Percentiles rank a stretch among this genome's conserved stretches.
Conservation (phyloP, 2,888 invertebrate genomes). For the Drosophila basisetae region DNA sequence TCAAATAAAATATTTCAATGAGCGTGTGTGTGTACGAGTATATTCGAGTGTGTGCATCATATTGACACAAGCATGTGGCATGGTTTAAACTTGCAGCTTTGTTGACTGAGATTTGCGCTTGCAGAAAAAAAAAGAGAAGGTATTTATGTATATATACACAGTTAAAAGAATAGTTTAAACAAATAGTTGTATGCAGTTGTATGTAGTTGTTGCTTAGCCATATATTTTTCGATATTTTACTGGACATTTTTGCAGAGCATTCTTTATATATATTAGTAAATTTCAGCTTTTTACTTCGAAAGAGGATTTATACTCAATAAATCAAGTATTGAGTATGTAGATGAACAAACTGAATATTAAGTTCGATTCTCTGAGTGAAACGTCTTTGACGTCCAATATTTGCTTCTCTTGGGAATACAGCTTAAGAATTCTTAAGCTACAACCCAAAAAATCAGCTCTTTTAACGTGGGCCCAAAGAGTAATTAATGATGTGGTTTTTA, state of each 20-base stretch:
- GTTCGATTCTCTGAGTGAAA: neutral
- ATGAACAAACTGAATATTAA: neutral
- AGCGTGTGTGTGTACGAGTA: neutral
- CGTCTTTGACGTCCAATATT: too few species aligned
- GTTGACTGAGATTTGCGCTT: conserved; percentile 36
- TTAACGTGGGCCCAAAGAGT: neutral
- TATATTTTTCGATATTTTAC: neutral
- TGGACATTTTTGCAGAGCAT: neutral
- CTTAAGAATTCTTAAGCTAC: neutral
- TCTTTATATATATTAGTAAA: neutral
- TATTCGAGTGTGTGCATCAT: conserved; percentile 23
- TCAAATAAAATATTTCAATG: conserved; percentile 57
- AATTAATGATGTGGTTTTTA: neutral
- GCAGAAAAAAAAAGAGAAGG: conserved; percentile 26
- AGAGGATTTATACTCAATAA: neutral
- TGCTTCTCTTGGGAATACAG: neutral
- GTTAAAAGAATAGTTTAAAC: neutral
- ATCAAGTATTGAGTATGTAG: neutral
- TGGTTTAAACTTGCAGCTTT: conserved; percentile 27
- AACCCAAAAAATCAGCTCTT: neutral
- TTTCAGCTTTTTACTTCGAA: neutral
- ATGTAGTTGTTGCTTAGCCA: neutral
- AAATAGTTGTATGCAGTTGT: neutral
- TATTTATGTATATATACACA: neutral
- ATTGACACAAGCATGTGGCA: conserved; percentile 58